These are phyloP conservation scores for Drosophila paramelanica DNA, from an alignment of 2,888 invertebrate species.

Conservation along the genomic window DNA sequence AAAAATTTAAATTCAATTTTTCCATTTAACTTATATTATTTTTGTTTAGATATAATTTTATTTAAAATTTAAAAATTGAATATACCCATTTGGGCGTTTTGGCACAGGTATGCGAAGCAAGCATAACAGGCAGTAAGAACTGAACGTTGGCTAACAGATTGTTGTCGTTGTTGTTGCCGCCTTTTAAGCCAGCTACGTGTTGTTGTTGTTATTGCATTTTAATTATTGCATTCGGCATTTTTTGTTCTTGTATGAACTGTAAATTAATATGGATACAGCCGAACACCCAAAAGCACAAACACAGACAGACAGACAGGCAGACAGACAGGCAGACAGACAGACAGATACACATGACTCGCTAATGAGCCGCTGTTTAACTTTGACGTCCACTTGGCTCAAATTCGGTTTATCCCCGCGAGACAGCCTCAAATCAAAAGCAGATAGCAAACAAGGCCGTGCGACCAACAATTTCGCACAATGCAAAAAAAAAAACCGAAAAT, in stretches of 20 bases:
- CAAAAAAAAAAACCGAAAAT: slow-evolving; percentile 29
- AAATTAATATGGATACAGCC: slow-evolving; percentile 43
- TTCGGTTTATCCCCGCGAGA: slow-evolving; percentile 6
- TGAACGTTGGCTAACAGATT: slow-evolving; percentile 8
- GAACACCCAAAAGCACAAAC: slow-evolving; percentile 1
- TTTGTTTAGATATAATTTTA: neutral
- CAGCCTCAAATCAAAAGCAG: neutral
- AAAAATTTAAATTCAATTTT: too few species aligned
- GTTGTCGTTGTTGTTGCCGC: neutral
- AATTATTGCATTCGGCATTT: slow-evolving; percentile 56
- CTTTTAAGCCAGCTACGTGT: slow-evolving; percentile 4
- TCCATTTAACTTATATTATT: too few species aligned
- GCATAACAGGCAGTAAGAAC: neutral
- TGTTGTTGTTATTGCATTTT: slow-evolving; percentile 42
- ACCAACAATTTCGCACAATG: slow-evolving; percentile 21
- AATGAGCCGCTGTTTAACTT: slow-evolving; percentile 52
- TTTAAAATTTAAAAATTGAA: neutral
- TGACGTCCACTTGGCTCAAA: slow-evolving; percentile 18
- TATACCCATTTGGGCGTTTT: neutral
- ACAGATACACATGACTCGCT: slow-evolving; percentile 37
- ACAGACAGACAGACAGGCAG: slow-evolving; percentile 4
- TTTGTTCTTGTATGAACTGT: slow-evolving; percentile 27
- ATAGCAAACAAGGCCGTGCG: slow-evolving; percentile 15
- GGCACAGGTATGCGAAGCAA: neutral
- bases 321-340: slow-evolving; percentile 1